Evolutionary conservation across 1,140 invertebrate species (phyloP).

Genomic region (Calephelis virginiensis): DNA sequence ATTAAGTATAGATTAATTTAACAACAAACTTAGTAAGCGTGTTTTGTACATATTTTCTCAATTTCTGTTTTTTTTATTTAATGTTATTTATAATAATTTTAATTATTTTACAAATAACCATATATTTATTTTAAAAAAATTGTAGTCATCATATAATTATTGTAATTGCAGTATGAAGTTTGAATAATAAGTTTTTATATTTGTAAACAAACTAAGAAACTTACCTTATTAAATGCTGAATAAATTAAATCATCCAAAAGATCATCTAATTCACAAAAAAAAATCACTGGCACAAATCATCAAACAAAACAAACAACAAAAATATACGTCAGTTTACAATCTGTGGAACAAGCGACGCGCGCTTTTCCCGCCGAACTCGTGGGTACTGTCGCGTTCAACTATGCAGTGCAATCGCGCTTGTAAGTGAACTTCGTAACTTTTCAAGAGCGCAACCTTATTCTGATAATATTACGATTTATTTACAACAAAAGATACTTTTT

Average conservation of each 20-base stretch:
- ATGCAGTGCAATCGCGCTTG: conserved; percentile 12
- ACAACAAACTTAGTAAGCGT: too few species aligned
- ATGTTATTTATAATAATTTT: too few species aligned
- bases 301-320: conserved; percentile 20
- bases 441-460: conserved; percentile 43
- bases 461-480: not conserved
- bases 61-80: too few species aligned
- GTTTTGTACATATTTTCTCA: too few species aligned
- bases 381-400: conserved; percentile 30
- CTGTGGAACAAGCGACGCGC: conserved; percentile 18
- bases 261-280: conserved; percentile 6
- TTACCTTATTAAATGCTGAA: conserved; percentile 18
- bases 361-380: conserved; percentile 22
- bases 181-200: not conserved
- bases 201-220: conserved; percentile 1
- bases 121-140: too few species aligned
- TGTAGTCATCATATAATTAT: too few species aligned
- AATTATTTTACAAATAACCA: too few species aligned
- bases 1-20: too few species aligned
- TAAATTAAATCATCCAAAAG: conserved; percentile 6
- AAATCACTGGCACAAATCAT: conserved; percentile 22
- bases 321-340: conserved; percentile 16
- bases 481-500: too few species aligned
- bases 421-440: conserved; percentile 41
- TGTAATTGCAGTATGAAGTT: too few species aligned